A percentile compares a stretch with the other conserved stretches of the same genome.
phyloP scores from a whole-genome alignment of 2,113 vertebrate species.

The Catharus bicknelli region DNA sequence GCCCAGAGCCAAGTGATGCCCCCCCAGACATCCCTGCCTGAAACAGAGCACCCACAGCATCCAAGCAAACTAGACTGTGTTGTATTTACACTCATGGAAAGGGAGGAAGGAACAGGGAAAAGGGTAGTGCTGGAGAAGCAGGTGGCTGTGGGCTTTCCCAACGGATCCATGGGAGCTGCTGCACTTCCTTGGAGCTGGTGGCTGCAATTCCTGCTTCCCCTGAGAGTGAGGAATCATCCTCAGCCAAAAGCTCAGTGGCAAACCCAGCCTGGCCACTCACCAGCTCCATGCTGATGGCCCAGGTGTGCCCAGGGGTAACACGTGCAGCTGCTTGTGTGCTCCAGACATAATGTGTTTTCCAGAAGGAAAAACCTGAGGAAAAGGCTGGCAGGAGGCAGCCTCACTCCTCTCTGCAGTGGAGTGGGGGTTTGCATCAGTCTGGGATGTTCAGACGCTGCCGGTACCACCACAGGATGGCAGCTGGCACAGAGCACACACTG shows the following conservation, averaged over 20 bases:
- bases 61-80: conserved; percentile 90
- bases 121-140: neutral
- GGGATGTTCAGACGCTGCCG: accelerated
- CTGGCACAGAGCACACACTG: accelerated
- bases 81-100: conserved; percentile 85
- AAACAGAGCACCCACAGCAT: conserved; percentile 77
- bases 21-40: accelerated
- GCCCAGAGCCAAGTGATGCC: neutral
- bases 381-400: neutral
- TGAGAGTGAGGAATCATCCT: accelerated
- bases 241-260: neutral
- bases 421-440: neutral
- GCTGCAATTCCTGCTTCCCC: neutral
- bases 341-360: accelerated
- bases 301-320: neutral
- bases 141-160: neutral
- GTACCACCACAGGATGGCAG: accelerated
- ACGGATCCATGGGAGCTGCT: neutral
- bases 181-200: neutral
- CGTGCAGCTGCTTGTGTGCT: accelerated
- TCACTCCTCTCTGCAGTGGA: accelerated
- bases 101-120: conserved; percentile 43
- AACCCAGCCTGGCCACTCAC: neutral
- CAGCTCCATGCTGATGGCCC: accelerated
- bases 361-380: neutral